Conservation (phyloP, 1,140 invertebrate species). For the Zaprionus vittiger region DNA sequence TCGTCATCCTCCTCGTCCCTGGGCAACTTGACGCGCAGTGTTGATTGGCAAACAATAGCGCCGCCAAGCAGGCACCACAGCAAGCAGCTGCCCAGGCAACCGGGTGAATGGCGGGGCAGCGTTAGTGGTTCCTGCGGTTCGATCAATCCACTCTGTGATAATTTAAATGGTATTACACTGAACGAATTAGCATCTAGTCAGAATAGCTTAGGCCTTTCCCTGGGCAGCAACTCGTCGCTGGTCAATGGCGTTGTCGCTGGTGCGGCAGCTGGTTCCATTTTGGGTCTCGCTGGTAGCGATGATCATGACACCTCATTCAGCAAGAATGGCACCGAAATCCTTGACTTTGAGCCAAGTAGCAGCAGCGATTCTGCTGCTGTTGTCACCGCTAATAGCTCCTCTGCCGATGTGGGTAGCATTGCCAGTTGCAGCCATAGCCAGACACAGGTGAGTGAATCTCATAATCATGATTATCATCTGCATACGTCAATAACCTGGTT, state of each 20-base stretch:
- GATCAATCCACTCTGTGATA: conserved; percentile 84
- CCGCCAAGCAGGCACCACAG: conserved; percentile 76
- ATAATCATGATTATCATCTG: neutral
- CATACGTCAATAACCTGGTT: neutral
- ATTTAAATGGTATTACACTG: conserved; percentile 84
- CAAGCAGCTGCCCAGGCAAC: conserved; percentile 59
- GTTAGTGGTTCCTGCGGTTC: conserved; percentile 59
- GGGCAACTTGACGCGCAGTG: conserved; percentile 60
- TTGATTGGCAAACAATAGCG: conserved; percentile 82
- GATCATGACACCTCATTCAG: conserved; percentile 86
- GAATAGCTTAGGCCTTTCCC: conserved; percentile 80
- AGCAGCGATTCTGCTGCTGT: conserved; percentile 16
- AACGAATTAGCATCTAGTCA: conserved; percentile 84
- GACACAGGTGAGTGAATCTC: conserved; percentile 38
- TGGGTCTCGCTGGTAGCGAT: conserved; percentile 64
- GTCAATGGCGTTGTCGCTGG: conserved; percentile 80
- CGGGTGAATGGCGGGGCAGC: conserved; percentile 67
- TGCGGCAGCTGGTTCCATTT: conserved; percentile 64
- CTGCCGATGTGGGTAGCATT: conserved; percentile 38
- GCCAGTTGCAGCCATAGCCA: conserved; percentile 45
- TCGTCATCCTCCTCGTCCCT: conserved; percentile 60
- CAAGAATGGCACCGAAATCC: conserved; percentile 87
- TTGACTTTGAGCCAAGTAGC: conserved; percentile 77
- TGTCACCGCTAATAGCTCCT: neutral
- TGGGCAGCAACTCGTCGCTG: conserved; percentile 71